Evolutionary conservation across 1,140 invertebrate genomes (phyloP).

Genomic region (Fopius arisanus): DNA sequence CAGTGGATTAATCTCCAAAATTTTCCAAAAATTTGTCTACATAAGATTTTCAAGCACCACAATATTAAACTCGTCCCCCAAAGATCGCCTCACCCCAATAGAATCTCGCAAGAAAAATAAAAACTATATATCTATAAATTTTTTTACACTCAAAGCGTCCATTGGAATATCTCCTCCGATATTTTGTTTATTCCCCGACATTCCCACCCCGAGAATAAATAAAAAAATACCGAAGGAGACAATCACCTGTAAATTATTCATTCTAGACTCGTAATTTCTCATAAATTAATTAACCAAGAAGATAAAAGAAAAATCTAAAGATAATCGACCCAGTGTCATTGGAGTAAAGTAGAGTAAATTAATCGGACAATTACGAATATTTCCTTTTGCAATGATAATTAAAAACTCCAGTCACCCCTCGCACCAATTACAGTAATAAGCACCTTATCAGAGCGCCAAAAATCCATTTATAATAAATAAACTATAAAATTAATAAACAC

Average conservation of each 20-base stretch:
- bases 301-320: background rate
- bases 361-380: background rate
- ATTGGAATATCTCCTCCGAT: background rate
- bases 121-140: too few species aligned
- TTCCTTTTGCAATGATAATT: background rate
- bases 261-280: constrained; percentile 26
- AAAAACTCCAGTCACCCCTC: background rate
- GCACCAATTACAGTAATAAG: constrained; percentile 11
- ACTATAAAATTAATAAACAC: constrained; percentile 10
- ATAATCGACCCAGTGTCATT: background rate
- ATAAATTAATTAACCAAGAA: constrained; percentile 20
- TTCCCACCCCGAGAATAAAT: background rate
- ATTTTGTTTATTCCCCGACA: background rate
- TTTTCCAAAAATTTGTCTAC: background rate
- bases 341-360: constrained; percentile 1
- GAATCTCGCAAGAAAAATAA: background rate
- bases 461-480: background rate
- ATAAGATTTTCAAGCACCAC: too few species aligned
- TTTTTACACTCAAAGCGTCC: constrained; percentile 3
- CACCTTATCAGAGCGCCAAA: constrained; percentile 8
- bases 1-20: too few species aligned
- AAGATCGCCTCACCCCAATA: background rate
- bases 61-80: background rate
- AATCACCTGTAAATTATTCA: constrained; percentile 30
- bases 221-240: constrained; percentile 1